Evolutionary conservation across 2,888 invertebrate genomes (phyloP), one percentile per base, ranked within the genome.

Genomic region (Diadromus collaris): DNA sequence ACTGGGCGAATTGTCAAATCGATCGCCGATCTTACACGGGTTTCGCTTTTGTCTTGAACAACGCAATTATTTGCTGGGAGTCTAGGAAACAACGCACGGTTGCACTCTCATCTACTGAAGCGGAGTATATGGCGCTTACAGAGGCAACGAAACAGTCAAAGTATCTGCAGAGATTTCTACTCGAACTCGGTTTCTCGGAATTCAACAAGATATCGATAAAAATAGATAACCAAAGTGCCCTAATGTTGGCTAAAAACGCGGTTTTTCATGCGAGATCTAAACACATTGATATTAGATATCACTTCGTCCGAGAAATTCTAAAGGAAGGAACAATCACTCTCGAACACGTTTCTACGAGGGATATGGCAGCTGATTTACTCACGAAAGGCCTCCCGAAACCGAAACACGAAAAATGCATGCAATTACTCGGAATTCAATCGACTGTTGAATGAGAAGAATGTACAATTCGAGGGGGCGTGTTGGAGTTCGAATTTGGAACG

Each of bases 171-270:
- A 44, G 13, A n/a, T 56, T 76, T 38, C 16, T 44, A 6, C 16
- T 5, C 19, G 76, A 63, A 38, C 41, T 58, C n/a, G 32, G 79
- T n/a, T n/a, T n/a, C n/a, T n/a, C n/a, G n/a, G n/a, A n/a, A n/a
- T n/a, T n/a, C n/a, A n/a, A n/a, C 16, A 29, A 24, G 32, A 56
- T 75, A 3, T 13, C 13, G 1, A 19, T 70, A 0, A 32, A 27
- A 10, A 70, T 46, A 24, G 69, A 76, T 19, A 76, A 65, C 21
- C 70, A 61, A 24, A 63, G 83, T 6, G 72, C 81, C 29, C 9
- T 19, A 29, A 44, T 27, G 32, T 38, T 63, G 2, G 71, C 71
- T 1, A 27, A 29, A 3, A 71, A 76, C 41, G 13, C 24, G 6
- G 41, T 67, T 3, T 65, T 32, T 27, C 65, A 76, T 27, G 51